Evolutionary conservation across 2,797 vertebrate species (phyloP).

Genomic region (Micromesistius poutassou): DNA sequence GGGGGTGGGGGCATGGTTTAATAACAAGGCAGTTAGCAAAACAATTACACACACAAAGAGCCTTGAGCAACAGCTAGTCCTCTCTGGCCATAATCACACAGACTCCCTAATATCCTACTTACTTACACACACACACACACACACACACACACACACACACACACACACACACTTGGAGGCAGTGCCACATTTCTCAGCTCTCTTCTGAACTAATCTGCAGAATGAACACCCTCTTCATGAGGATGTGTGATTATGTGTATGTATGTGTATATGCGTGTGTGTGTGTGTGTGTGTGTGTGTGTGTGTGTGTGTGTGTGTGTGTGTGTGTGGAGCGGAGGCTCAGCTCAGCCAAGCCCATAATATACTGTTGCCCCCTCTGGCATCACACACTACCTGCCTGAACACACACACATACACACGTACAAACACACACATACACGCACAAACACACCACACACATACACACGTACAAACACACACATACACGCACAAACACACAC

Average conservation of each 20-base stretch:
- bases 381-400: constrained; percentile 16
- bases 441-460: neutral
- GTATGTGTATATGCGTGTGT: constrained; percentile 5
- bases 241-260: neutral
- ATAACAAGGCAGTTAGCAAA: constrained; percentile 13
- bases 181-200: constrained; percentile 3
- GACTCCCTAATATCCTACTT: constrained; percentile 14
- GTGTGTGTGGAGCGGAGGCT: constrained; percentile 23
- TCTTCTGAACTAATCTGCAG: constrained; percentile 21
- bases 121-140: constrained; percentile 10
- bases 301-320: constrained; percentile 1
- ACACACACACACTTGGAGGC: neutral
- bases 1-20: constrained; percentile 22
- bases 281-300: constrained; percentile 10
- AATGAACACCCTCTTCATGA: neutral
- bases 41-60: constrained; percentile 7
- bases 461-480: constrained; percentile 11
- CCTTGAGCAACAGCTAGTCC: constrained; percentile 9
- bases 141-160: neutral
- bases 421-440: neutral
- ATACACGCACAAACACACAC: constrained; percentile 6
- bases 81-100: constrained; percentile 1
- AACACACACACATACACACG: constrained; percentile 7
- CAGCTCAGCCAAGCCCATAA: constrained; percentile 39
- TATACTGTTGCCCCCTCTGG: constrained; percentile 38